These are phyloP conservation scores for Tenthredo amoena DNA, from an alignment of 2,888 invertebrate species.

Conservation along the genomic window DNA sequence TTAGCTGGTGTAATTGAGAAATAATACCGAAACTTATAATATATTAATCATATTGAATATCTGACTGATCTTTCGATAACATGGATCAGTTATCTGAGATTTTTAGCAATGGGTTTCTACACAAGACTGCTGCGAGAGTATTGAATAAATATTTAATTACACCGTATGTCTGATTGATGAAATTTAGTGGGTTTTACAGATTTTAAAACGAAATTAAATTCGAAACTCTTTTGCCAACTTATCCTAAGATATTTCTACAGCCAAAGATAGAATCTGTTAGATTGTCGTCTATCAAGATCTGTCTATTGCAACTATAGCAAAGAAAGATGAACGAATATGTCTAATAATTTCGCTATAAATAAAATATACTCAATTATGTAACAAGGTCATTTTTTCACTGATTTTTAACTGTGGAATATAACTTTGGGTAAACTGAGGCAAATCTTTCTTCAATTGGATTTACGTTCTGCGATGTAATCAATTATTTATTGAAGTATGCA, in stretches of 20 bases:
- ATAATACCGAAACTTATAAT: slow-evolving; percentile 22
- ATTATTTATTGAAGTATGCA: not conserved
- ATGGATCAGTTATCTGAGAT: slow-evolving; percentile 39
- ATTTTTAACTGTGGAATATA: not conserved
- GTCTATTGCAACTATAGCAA: not conserved
- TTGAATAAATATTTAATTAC: slow-evolving; percentile 5
- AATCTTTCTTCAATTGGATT: not conserved
- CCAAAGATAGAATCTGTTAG: not conserved
- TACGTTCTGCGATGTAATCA: slow-evolving; percentile 28
- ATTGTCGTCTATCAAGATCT: slow-evolving; percentile 1
- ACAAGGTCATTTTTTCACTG: not conserved
- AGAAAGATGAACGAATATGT: not conserved
- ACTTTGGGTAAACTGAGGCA: not conserved
- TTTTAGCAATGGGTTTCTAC: slow-evolving; percentile 23
- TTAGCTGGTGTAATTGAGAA: not conserved
- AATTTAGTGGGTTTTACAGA: not conserved
- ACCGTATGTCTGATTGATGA: not conserved
- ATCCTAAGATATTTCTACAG: not conserved
- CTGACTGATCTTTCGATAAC: slow-evolving; percentile 33
- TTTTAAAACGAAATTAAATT: not conserved
- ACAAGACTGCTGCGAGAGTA: not conserved
- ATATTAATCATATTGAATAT: slow-evolving; percentile 18
- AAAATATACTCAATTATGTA: slow-evolving; percentile 8
- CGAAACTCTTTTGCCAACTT: not conserved
- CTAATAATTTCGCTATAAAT: slow-evolving; percentile 18